Evolutionary conservation across 2,888 invertebrate species (phyloP).

Genomic region (Cabera pusaria): DNA sequence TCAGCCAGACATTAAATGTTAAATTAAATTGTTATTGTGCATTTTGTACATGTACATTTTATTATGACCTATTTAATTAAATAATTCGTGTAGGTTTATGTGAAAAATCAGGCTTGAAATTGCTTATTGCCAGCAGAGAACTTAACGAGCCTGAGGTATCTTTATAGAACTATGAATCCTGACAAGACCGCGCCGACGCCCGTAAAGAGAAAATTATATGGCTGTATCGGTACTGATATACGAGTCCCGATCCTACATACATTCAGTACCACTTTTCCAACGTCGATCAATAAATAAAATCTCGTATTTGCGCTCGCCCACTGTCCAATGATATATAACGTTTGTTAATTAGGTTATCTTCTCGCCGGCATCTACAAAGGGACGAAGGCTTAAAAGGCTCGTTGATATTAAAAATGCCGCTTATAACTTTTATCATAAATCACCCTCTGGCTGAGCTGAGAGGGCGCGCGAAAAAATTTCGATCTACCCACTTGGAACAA

Average conservation of each 20-base stretch:
- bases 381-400: constrained; percentile 63
- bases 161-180: too few relatives aligned
- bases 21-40: too few relatives aligned
- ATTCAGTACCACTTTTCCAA: constrained; percentile 11
- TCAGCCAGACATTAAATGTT: too few relatives aligned
- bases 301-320: constrained; percentile 64
- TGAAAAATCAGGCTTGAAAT: too few relatives aligned
- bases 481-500: constrained; percentile 64
- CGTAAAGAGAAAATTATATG: constrained; percentile 5
- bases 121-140: too few relatives aligned
- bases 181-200: too few relatives aligned
- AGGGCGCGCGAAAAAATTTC: constrained; percentile 73
- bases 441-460: constrained; percentile 69
- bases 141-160: too few relatives aligned
- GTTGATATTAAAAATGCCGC: constrained; percentile 79
- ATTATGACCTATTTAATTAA: too few relatives aligned
- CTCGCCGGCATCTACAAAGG: constrained; percentile 76
- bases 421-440: constrained; percentile 80
- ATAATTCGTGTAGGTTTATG: too few relatives aligned
- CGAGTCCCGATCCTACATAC: constrained; percentile 12
- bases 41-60: too few relatives aligned
- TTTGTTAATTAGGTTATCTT: constrained; percentile 82
- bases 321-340: constrained; percentile 70
- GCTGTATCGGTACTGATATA: constrained; percentile 4
- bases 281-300: constrained; percentile 61